These are phyloP conservation scores for Anagyrus pseudococci DNA, from an alignment of 2,888 invertebrate species.

Conservation along the genomic window DNA sequence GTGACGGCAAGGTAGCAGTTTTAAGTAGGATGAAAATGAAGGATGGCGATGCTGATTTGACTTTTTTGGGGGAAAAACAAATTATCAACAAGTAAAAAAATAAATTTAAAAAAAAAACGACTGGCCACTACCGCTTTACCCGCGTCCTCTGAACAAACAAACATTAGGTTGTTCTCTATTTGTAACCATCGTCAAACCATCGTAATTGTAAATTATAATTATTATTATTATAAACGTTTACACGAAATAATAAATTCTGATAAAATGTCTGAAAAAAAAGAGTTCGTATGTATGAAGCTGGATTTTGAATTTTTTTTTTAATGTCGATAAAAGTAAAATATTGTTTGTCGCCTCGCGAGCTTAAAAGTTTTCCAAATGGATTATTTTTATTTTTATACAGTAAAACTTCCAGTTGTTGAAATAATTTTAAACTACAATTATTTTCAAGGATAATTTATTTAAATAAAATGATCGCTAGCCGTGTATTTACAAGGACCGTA, in stretches of 20 bases:
- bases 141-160: conserved; percentile 33
- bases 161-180: conserved; percentile 61
- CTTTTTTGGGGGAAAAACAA: conserved; percentile 26
- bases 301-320: no score
- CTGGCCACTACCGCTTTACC: conserved; percentile 31
- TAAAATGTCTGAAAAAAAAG: conserved; percentile 61
- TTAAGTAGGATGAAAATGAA: conserved; percentile 21
- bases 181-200: conserved; percentile 62
- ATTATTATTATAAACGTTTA: conserved; percentile 63
- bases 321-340: no score
- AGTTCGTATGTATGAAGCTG: no score
- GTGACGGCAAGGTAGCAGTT: conserved; percentile 6
- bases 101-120: no score
- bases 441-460: no score
- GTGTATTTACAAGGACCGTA: no score
- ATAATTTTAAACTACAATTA: no score
- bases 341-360: no score
- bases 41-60: conserved; percentile 36
- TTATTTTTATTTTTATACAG: no score
- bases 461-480: no score
- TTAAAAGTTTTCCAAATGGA: no score
- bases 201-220: conserved; percentile 63
- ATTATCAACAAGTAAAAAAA: neutral
- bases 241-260: conserved; percentile 63
- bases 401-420: no score